These are phyloP conservation scores for Ascidia mentula DNA, from an alignment of 23 tunicate species.

Conservation along the genomic window DNA sequence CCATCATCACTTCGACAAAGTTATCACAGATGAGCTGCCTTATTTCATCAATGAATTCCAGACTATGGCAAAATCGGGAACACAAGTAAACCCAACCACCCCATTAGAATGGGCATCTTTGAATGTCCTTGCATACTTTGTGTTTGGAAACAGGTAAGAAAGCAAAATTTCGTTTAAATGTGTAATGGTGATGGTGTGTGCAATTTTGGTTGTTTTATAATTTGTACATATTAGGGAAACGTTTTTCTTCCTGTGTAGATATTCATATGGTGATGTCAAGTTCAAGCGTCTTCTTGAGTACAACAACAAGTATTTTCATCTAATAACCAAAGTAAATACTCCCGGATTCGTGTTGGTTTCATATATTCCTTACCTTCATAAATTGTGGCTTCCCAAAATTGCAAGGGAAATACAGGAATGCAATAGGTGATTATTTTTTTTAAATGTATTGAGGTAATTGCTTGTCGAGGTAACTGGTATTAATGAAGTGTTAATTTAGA, in stretches of 20 bases:
- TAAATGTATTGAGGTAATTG: too few relatives aligned
- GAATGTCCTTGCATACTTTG: conserved; percentile 27
- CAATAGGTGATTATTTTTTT: neutral
- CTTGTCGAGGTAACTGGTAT: too few relatives aligned
- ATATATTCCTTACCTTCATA: conserved; percentile 8
- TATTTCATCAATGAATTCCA: conserved; percentile 27
- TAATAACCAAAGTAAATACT: neutral
- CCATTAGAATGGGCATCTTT: conserved; percentile 7
- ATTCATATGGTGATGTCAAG: conserved; percentile 18
- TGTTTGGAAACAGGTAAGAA: conserved; percentile 46
- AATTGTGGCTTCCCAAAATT: conserved; percentile 11
- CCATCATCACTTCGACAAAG: conserved; percentile 8
- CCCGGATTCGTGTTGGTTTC: neutral
- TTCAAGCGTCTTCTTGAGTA: conserved; percentile 4
- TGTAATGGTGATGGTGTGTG: too few relatives aligned
- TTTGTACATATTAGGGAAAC: too few relatives aligned
- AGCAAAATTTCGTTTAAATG: too few relatives aligned
- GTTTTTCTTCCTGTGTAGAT: conserved; percentile 18
- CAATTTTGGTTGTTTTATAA: too few relatives aligned
- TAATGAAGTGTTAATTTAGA: too few relatives aligned
- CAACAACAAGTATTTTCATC: conserved; percentile 14
- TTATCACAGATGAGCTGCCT: conserved; percentile 18
- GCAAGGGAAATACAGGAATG: neutral
- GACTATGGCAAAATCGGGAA: neutral
- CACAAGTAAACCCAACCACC: conserved; percentile 7